Conservation (phyloP, 2,797 vertebrate genomes). For the Forpus xanthops region DNA sequence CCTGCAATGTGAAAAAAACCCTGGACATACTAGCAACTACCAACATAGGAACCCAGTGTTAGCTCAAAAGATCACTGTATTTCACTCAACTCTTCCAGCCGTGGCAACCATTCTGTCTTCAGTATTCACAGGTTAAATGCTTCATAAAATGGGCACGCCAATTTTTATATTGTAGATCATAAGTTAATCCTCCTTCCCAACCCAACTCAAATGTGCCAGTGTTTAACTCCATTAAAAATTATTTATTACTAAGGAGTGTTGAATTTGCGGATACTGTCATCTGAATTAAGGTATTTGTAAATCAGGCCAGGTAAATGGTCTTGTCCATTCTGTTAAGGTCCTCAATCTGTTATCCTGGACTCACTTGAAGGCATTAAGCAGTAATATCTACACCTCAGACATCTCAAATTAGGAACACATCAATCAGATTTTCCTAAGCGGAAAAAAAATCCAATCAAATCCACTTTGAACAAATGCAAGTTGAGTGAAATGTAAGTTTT, state of each 20-base stretch:
- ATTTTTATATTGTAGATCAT: not conserved
- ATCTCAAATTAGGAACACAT: not conserved
- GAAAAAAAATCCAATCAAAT: not conserved
- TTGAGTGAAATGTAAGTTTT: not conserved
- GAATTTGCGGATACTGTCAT: not conserved
- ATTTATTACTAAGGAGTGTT: not conserved
- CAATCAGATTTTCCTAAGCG: not conserved
- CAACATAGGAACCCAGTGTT: not conserved
- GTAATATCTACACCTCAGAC: not conserved
- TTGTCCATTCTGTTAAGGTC: not conserved
- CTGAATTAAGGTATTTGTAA: not conserved
- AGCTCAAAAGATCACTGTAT: not conserved
- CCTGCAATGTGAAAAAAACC: not conserved
- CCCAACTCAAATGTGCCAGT: not conserved
- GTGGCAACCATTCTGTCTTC: not conserved
- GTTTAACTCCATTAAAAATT: not conserved
- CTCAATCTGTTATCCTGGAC: not conserved
- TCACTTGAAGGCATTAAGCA: not conserved
- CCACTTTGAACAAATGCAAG: not conserved
- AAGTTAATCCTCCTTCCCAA: not conserved
- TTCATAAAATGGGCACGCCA: not conserved
- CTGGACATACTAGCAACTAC: not conserved
- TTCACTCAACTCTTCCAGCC: not conserved
- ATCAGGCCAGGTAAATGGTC: not conserved
- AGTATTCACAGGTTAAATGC: not conserved